Evolutionary conservation across 2,797 vertebrate genomes (phyloP), one percentile per base, ranked within the genome.

Genomic region (Enteromius paludinosus): DNA sequence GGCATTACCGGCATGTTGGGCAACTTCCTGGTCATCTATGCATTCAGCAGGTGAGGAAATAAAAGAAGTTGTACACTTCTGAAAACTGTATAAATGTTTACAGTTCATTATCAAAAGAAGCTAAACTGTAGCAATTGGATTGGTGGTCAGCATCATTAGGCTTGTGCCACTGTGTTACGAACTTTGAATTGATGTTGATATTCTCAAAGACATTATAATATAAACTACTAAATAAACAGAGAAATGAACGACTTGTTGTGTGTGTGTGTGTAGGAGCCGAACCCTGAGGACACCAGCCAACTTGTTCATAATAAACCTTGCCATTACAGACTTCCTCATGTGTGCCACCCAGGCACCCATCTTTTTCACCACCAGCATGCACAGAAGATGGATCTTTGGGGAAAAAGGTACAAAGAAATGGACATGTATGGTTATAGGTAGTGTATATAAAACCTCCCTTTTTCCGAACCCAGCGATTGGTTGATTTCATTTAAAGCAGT

Each of bases 371-470:
- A 96, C 93, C 90, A 98, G 96, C 87, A 94, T 99, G 92, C 92
- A 97, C 89, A 97, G 94, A 90, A 95, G 89, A 77, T 99, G 98
- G 98, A 96, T 98, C 91, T 99, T 99, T 89, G 97, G 97, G 83
- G 95, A 97, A 88, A 96, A 96, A 96, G 97, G 97, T 98, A 79
- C 14, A 14, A 23, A 54, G 30, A 33, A 18, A 70, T 0, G 4
- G 66, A 23, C 10, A 78, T 47, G 25, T 6, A 78, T 65, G 59
- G 5, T 45, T 65, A 15, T 25, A 28, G 30, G 68, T 68, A 1
- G 2, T 45, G 3, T 43, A 43, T 12, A 43, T 43, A 10, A 41
- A 41, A 41, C 38, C 38, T 41, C 38, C 38, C 8, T 9, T 41
- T 41, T 41, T 41, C 38, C 38, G 10, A 41, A 41, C 38, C 38